Evolutionary conservation across 2,888 invertebrate species (phyloP), one percentile per base, ranked within the genome.

Genomic region (Sinentomon sp.): DNA sequence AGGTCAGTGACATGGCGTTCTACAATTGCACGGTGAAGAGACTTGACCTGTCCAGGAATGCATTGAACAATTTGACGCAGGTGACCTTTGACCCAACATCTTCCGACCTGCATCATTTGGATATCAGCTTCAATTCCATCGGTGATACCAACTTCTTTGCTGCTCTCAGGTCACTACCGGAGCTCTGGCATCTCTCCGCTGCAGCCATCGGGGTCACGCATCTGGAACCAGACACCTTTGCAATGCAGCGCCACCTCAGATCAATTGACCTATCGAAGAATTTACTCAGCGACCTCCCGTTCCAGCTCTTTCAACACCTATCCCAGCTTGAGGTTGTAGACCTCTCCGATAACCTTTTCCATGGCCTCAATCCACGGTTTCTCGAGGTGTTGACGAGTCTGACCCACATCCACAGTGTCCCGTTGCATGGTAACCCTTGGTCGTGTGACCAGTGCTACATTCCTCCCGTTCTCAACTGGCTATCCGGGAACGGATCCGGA

Each of bases 11-110:
- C 35, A 63, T 64, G 41, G 69, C 76, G 31, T 71, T 77, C 48
- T 57, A 62, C 40, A 74, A 74, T 54, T 58, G 73, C 40, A 64
- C 67, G 33, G 59, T 77, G 35, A 55, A 59, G 36, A 64, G 68
- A 44, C 54, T 77, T 40, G 74, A 77, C 51, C 61, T 77, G 37
- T 66, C 72, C 41, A 67, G 68, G 50, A 76, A 76, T 49, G 70
- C 71, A 52, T 59, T 76, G 41, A 64, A 67, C 44, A 59, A 63
- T 32, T 60, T 73, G 38, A 69, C 72, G 47, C 54, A 61, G 23
- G 57, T 60, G 39, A 61, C 64, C 0, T 61, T 70, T 43, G 57
- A 59, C 12, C 63, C 67, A 2, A 50, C 67, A 1, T 61, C 65
- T 6, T 63, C 66, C 39, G 62, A 63, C 26, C 53, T 74, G 34